phyloP scores from a whole-genome alignment of 2,888 invertebrate genomes.

The Acrocyrtus sp. region DNA sequence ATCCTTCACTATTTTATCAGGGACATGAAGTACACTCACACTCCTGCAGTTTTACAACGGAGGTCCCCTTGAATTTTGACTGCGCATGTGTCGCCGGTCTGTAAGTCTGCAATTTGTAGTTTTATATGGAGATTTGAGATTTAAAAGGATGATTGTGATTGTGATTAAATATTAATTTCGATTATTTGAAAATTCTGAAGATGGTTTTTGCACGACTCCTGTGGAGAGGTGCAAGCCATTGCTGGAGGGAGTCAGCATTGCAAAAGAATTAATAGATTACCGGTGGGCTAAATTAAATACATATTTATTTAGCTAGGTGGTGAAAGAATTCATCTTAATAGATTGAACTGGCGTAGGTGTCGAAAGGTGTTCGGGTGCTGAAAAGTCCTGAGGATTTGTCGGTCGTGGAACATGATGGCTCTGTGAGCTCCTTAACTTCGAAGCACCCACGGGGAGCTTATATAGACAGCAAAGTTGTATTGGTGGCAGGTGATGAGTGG shows the following conservation, averaged over 20 bases:
- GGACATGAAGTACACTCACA: neutral
- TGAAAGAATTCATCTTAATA: too few relatives aligned
- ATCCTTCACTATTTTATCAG: conserved; percentile 27
- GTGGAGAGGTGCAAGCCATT: conserved; percentile 8
- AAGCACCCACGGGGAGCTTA: neutral
- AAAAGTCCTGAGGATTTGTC: conserved; percentile 1
- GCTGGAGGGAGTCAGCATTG: conserved; percentile 26
- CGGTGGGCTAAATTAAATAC: too few relatives aligned
- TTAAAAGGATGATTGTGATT: neutral
- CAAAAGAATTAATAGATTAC: neutral
- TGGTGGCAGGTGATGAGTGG: conserved; percentile 35
- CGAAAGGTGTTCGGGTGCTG: conserved; percentile 24
- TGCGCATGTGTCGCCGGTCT: conserved; percentile 43
- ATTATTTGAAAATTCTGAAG: too few relatives aligned
- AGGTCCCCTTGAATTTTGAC: conserved; percentile 14
- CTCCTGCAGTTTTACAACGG: conserved; percentile 27
- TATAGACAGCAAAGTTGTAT: neutral
- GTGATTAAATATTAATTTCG: neutral
- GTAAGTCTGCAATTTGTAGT: too few relatives aligned
- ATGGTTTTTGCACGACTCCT: conserved; percentile 33
- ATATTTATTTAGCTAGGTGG: too few relatives aligned
- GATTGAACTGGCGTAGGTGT: conserved; percentile 6
- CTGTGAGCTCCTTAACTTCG: neutral
- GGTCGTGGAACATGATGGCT: conserved; percentile 1
- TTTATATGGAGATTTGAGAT: too few relatives aligned